phyloP scores from a whole-genome alignment of 2,888 invertebrate species.

The Lapara coniferarum region DNA sequence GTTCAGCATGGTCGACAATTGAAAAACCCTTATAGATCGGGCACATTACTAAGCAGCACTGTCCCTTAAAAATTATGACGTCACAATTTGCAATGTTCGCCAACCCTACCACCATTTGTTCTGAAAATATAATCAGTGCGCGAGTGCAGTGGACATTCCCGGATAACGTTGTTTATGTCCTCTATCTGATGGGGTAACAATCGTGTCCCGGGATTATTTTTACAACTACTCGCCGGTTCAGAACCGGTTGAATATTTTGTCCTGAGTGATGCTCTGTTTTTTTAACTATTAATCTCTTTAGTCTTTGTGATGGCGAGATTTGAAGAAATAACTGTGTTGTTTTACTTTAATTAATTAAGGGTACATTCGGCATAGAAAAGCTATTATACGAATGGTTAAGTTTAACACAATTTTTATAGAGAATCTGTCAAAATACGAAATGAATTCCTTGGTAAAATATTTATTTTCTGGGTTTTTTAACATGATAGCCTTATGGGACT shows the following conservation, averaged over 20 bases:
- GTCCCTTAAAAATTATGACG: background rate
- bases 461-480: no score
- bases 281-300: background rate
- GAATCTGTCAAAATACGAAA: no score
- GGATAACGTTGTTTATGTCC: slow-evolving; percentile 50
- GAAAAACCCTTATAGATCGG: no score
- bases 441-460: no score
- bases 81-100: background rate
- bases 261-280: background rate
- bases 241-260: slow-evolving; percentile 17
- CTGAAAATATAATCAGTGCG: slow-evolving; percentile 59
- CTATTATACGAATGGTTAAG: no score
- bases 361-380: no score
- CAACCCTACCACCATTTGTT: slow-evolving; percentile 60
- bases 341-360: no score
- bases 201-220: slow-evolving; percentile 33
- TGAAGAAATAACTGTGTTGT: no score
- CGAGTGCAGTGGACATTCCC: slow-evolving; percentile 60
- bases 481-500: no score
- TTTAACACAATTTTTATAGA: no score
- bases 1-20: no score
- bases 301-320: no score
- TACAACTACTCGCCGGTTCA: slow-evolving; percentile 29
- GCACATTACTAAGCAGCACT: background rate
- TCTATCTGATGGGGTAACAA: slow-evolving; percentile 57